Conservation (phyloP, 2,797 vertebrate species). For the Pipistrellus kuhlii region DNA sequence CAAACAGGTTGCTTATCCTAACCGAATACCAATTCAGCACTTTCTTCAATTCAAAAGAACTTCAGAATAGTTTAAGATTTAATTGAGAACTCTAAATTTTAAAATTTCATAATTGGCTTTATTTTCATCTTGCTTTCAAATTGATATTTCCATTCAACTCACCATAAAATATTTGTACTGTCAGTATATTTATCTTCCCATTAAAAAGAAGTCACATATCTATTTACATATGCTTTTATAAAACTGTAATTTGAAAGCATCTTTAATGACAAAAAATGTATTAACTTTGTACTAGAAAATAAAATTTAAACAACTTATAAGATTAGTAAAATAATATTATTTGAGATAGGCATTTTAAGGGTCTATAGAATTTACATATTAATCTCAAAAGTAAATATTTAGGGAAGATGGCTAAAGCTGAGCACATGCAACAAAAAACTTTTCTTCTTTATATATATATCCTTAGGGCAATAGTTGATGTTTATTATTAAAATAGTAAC, state of each 20-base stretch:
- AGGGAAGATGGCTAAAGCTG: background rate
- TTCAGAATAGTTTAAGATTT: slow-evolving; percentile 5
- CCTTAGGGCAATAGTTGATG: background rate
- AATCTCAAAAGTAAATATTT: slow-evolving; percentile 46
- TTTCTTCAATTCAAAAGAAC: slow-evolving; percentile 24
- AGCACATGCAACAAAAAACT: background rate
- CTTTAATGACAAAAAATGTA: slow-evolving; percentile 17
- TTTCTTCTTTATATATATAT: background rate
- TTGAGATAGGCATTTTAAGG: slow-evolving; percentile 38
- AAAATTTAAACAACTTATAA: slow-evolving; percentile 3
- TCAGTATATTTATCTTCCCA: background rate
- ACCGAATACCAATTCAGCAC: background rate
- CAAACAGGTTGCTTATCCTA: background rate
- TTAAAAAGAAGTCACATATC: slow-evolving; percentile 6
- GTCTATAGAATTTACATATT: background rate
- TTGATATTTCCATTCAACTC: background rate
- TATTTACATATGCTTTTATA: slow-evolving; percentile 49
- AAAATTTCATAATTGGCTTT: slow-evolving; percentile 42
- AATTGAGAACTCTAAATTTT: slow-evolving; percentile 4
- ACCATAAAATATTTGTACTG: background rate
- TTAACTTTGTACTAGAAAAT: slow-evolving; percentile 51
- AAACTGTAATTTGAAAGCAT: slow-evolving; percentile 54
- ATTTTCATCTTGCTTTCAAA: slow-evolving; percentile 56
- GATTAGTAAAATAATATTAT: slow-evolving; percentile 28
- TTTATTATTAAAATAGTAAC: slow-evolving; percentile 13